Percentiles rank a stretch among this genome's conserved stretches.
These are phyloP conservation scores for Ips typographus DNA, from an alignment of 1,140 invertebrate species.

Conservation along the genomic window DNA sequence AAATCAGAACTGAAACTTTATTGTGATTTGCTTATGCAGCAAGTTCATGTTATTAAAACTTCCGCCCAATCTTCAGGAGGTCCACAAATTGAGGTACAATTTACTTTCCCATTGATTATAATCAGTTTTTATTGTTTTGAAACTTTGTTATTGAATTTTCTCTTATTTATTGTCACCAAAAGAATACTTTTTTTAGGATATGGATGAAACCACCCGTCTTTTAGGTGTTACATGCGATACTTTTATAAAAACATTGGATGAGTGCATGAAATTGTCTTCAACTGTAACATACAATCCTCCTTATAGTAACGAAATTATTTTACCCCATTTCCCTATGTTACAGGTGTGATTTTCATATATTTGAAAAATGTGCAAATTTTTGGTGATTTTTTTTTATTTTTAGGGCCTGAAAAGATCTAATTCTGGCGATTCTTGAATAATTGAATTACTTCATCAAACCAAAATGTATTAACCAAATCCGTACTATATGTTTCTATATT, in stretches of 20 bases:
- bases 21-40: constrained; percentile 82
- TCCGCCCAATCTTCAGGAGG: constrained; percentile 60
- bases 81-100: constrained; percentile 30
- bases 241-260: constrained; percentile 79
- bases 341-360: not conserved
- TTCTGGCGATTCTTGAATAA: constrained; percentile 16
- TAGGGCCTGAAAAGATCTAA: constrained; percentile 32
- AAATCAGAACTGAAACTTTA: constrained; percentile 78
- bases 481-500: no score
- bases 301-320: constrained; percentile 48
- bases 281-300: constrained; percentile 54
- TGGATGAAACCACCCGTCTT: constrained; percentile 73
- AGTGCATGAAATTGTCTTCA: constrained; percentile 71
- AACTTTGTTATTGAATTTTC: not conserved
- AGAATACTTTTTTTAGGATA: constrained; percentile 59
- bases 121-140: not conserved
- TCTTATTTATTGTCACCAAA: not conserved
- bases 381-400: constrained; percentile 6
- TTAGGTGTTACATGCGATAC: constrained; percentile 80
- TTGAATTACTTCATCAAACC: no score
- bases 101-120: not conserved
- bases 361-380: constrained; percentile 1
- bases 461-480: no score
- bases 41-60: constrained; percentile 76
- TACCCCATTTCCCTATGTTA: constrained; percentile 35